Percentiles rank a stretch among this genome's conserved stretches.
Evolutionary conservation across 2,888 invertebrate species (phyloP).

Genomic region (Chrysomela aeneicollis): DNA sequence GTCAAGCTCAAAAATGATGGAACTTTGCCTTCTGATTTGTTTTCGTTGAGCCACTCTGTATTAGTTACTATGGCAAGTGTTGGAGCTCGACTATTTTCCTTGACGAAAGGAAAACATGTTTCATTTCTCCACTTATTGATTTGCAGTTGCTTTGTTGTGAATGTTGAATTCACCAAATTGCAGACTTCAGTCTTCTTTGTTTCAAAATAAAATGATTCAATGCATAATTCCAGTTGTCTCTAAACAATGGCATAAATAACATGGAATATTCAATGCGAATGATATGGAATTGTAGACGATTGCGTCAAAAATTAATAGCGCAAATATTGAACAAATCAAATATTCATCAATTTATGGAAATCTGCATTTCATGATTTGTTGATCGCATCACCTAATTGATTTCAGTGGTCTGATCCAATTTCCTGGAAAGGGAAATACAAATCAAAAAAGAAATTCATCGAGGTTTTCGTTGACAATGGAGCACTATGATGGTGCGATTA

Average conservation of each 20-base stretch:
- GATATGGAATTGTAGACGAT: neutral
- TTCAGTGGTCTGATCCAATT: neutral
- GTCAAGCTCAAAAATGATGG: too few species aligned
- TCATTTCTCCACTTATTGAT: too few species aligned
- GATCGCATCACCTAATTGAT: neutral
- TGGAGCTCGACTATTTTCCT: too few species aligned
- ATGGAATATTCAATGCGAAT: neutral
- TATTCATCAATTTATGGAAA: neutral
- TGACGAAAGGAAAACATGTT: too few species aligned
- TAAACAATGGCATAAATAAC: neutral
- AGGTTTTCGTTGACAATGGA: neutral
- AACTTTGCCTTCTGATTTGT: too few species aligned
- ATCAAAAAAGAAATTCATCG: neutral
- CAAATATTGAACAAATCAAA: constrained; percentile 5
- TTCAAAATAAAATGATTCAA: too few species aligned
- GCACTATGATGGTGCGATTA: neutral
- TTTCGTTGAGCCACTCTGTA: too few species aligned
- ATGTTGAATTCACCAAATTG: too few species aligned
- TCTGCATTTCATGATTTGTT: neutral
- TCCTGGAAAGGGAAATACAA: neutral
- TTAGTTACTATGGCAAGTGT: too few species aligned
- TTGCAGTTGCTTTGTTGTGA: too few species aligned
- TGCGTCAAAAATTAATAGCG: neutral
- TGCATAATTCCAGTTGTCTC: too few species aligned
- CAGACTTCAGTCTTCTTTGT: too few species aligned